Conservation (phyloP, 2,113 vertebrate genomes). For the Etheostoma spectabile region DNA sequence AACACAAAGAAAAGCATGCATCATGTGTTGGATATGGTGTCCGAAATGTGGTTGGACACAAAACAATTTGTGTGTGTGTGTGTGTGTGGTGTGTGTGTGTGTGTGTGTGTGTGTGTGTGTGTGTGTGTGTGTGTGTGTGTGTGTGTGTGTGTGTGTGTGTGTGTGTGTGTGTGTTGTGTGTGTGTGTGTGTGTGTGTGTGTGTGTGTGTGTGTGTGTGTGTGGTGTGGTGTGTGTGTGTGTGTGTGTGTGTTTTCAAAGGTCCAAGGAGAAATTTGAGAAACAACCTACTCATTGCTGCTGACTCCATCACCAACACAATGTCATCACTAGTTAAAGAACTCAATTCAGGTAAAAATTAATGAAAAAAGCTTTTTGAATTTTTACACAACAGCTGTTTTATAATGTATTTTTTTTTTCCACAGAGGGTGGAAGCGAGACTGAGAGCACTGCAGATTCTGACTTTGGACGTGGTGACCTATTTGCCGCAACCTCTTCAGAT, state of each 20-base stretch:
- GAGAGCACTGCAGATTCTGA: constrained; percentile 93
- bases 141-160: constrained; percentile 6
- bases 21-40: background rate
- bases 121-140: constrained; percentile 1
- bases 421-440: constrained; percentile 93
- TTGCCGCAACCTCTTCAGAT: constrained; percentile 89
- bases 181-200: constrained; percentile 3
- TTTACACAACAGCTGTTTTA: background rate
- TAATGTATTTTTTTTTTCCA: background rate
- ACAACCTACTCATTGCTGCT: constrained; percentile 95
- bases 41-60: background rate
- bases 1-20: background rate
- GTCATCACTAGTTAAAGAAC: constrained; percentile 97
- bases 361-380: background rate
- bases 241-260: constrained; percentile 80
- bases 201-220: background rate
- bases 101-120: constrained; percentile 6
- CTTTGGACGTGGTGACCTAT: constrained; percentile 88
- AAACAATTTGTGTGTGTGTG: background rate
- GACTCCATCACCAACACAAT: constrained; percentile 99
- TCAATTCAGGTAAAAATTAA: constrained; percentile 92
- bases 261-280: constrained; percentile 95
- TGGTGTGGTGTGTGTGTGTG: background rate
- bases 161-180: background rate
- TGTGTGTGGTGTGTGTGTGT: constrained; percentile 3